phyloP scores from a whole-genome alignment of 2,797 vertebrate species.

The Parambassis ranga region DNA sequence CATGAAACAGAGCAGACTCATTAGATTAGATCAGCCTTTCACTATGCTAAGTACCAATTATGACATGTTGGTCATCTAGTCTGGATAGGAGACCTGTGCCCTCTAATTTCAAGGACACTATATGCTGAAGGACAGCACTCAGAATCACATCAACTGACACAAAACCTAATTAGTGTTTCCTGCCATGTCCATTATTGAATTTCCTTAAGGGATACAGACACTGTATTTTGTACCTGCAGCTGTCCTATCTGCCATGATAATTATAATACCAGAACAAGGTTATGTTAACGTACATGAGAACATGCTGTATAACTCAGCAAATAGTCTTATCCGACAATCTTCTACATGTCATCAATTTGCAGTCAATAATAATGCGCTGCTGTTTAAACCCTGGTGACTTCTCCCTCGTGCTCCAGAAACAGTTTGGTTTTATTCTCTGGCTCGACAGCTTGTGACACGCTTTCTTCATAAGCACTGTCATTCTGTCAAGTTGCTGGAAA shows the following conservation, averaged over 20 bases:
- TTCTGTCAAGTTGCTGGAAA: constrained; percentile 48
- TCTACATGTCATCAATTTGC: neutral
- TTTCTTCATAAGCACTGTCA: constrained; percentile 59
- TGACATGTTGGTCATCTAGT: constrained; percentile 56
- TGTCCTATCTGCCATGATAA: constrained; percentile 16
- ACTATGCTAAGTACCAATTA: constrained; percentile 49
- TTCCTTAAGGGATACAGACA: constrained; percentile 42
- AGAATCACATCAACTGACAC: constrained; percentile 62
- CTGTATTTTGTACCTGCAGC: constrained; percentile 11
- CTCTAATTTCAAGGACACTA: constrained; percentile 56
- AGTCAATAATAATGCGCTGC: constrained; percentile 9
- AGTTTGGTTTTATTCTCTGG: constrained; percentile 54
- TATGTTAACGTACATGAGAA: constrained; percentile 11
- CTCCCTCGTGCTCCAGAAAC: constrained; percentile 15
- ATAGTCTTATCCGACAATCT: neutral
- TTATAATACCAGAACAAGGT: neutral
- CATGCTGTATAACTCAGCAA: neutral
- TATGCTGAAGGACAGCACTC: constrained; percentile 60
- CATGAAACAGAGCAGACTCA: neutral
- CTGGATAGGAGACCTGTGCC: constrained; percentile 37
- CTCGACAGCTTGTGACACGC: constrained; percentile 60
- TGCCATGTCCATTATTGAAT: constrained; percentile 63
- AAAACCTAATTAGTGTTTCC: constrained; percentile 71
- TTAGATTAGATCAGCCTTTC: constrained; percentile 22
- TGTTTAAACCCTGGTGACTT: constrained; percentile 32